phyloP scores from a whole-genome alignment of 2,888 invertebrate genomes.

The Mesochorus sp. region DNA sequence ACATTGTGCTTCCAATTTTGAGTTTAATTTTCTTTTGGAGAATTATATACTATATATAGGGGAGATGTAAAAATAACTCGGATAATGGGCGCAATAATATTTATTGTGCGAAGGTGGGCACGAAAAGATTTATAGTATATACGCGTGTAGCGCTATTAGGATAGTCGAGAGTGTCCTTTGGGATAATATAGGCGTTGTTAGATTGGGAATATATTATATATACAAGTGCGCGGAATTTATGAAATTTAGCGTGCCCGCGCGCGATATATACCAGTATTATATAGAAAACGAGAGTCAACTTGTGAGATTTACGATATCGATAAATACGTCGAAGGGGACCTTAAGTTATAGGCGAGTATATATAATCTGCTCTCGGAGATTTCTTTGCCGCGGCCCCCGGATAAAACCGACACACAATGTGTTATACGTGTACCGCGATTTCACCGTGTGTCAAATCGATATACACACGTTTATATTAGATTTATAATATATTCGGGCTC shows the following conservation, averaged over 20 bases:
- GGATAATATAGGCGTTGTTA: no score
- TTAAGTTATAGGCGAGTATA: slow-evolving; percentile 56
- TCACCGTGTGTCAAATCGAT: slow-evolving; percentile 41
- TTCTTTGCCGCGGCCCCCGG: slow-evolving; percentile 39
- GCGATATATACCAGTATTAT: slow-evolving; percentile 51
- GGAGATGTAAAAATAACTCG: no score
- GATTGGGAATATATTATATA: no score
- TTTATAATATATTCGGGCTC: not conserved
- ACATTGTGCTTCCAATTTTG: no score
- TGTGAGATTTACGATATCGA: slow-evolving; percentile 63
- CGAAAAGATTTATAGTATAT: no score
- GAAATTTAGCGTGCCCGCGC: slow-evolving; percentile 54
- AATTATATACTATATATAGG: no score
- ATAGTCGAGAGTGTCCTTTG: no score
- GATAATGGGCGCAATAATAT: no score
- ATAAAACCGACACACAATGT: slow-evolving; percentile 56
- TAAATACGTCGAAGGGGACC: slow-evolving; percentile 62
- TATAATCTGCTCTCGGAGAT: slow-evolving; percentile 31
- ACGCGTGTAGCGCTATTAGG: no score
- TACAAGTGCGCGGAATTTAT: slow-evolving; percentile 58
- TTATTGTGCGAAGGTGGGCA: no score
- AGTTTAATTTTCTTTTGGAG: no score
- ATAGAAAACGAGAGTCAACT: slow-evolving; percentile 63
- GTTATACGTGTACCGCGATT: slow-evolving; percentile 55
- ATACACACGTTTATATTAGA: not conserved